A percentile compares a stretch with the other conserved stretches of the same genome.
Evolutionary conservation across 2,113 vertebrate species (phyloP).

Genomic region (Coracopsis vasa): DNA sequence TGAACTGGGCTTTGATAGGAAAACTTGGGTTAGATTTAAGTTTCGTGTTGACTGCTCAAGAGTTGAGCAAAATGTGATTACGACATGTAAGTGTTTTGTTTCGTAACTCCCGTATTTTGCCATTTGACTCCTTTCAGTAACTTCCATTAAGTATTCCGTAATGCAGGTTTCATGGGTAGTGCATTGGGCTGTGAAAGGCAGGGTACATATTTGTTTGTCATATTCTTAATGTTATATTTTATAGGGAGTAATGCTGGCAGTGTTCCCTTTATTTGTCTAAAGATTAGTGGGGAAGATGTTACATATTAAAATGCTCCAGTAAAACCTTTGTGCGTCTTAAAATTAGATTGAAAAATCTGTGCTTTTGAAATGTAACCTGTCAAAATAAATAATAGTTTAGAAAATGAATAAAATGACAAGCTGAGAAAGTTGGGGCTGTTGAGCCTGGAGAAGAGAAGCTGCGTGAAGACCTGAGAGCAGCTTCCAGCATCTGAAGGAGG

Average conservation of each 20-base stretch:
- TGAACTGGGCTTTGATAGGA: slow-evolving; percentile 32
- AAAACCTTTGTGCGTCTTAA: not conserved
- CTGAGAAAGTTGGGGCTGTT: not conserved
- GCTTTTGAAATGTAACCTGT: not conserved
- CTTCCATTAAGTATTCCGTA: not conserved
- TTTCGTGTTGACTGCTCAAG: not conserved
- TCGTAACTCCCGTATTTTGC: not conserved
- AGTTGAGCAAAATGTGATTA: not conserved
- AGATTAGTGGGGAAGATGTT: slow-evolving; percentile 51
- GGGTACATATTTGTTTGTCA: not conserved
- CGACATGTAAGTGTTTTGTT: not conserved
- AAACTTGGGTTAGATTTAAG: not conserved
- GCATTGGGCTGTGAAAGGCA: not conserved
- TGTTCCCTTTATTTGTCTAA: slow-evolving; percentile 5
- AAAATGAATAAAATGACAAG: not conserved
- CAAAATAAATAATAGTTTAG: not conserved
- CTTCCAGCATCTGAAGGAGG: not conserved
- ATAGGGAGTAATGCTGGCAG: not conserved
- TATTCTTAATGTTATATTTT: not conserved
- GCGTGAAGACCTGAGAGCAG: not conserved
- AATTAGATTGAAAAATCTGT: slow-evolving; percentile 7
- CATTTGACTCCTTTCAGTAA: not conserved
- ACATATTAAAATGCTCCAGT: not conserved
- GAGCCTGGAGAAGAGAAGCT: not conserved
- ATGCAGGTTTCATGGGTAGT: not conserved